A percentile compares a stretch with the other conserved stretches of the same genome.
phyloP scores from a whole-genome alignment of 2,888 invertebrate genomes.

The Agrypnus murinus region DNA sequence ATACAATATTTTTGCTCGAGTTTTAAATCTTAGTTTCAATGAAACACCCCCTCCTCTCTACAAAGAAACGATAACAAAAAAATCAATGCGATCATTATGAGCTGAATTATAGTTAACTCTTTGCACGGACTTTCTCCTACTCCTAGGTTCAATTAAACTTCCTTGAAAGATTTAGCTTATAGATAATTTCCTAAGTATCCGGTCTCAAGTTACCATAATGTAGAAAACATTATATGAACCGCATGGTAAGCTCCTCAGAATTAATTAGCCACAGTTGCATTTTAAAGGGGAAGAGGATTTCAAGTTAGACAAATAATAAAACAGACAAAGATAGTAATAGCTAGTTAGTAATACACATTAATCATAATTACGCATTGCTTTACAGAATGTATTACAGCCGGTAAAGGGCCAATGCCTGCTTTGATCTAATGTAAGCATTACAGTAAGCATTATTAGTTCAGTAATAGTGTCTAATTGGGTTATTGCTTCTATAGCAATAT shows the following conservation, averaged over 20 bases:
- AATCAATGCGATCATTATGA: too few relatives aligned
- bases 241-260: slow-evolving; percentile 13
- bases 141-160: too few relatives aligned
- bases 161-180: too few relatives aligned
- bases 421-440: slow-evolving; percentile 19
- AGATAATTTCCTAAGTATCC: too few relatives aligned
- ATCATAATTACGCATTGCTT: slow-evolving; percentile 23
- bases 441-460: slow-evolving; percentile 6
- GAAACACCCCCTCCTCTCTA: too few relatives aligned
- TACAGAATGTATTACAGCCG: not conserved
- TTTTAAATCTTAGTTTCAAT: too few relatives aligned
- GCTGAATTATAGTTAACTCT: too few relatives aligned
- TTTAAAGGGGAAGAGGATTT: slow-evolving; percentile 7
- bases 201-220: too few relatives aligned
- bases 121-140: too few relatives aligned
- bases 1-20: too few relatives aligned
- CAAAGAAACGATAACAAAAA: too few relatives aligned
- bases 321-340: not conserved
- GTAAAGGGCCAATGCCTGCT: not conserved
- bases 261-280: slow-evolving; percentile 30
- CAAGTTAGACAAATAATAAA: slow-evolving; percentile 9
- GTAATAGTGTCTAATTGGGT: not conserved
- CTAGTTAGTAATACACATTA: slow-evolving; percentile 18
- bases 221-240: slow-evolving; percentile 21
- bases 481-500: not conserved